phyloP scores from a whole-genome alignment of 1,140 invertebrate genomes.

The Saccostrea glomerata region DNA sequence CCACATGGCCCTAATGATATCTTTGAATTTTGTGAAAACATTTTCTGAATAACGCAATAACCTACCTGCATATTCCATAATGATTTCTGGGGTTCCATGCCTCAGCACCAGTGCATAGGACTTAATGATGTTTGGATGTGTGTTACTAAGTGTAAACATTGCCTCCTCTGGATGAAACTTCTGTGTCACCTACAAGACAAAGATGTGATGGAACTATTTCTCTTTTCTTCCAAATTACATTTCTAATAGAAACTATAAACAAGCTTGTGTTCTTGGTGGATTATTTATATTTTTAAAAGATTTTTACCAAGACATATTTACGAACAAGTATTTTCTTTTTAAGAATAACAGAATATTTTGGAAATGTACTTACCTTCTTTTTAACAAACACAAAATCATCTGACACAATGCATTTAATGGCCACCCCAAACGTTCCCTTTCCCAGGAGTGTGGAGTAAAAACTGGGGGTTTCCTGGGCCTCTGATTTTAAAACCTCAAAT shows the following conservation, averaged over 20 bases:
- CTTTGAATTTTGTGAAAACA: no score
- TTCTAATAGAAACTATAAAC: no score
- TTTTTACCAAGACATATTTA: no score
- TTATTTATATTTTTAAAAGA: no score
- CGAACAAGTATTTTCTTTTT: no score
- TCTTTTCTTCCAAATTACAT: no score
- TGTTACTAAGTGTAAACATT: neutral
- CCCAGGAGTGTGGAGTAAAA: neutral
- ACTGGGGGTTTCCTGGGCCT: neutral
- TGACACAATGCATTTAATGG: neutral
- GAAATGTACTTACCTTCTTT: neutral
- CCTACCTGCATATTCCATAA: neutral
- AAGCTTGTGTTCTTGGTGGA: no score
- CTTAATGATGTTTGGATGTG: constrained; percentile 17
- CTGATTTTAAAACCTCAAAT: neutral
- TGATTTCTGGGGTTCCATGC: neutral
- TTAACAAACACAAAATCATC: neutral
- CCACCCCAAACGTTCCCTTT: neutral
- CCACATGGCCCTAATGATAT: no score
- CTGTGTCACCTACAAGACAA: neutral
- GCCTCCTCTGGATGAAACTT: neutral
- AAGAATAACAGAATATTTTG: no score
- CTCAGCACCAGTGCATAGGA: neutral
- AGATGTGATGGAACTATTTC: no score
- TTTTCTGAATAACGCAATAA: neutral